Evolutionary conservation across 92 coral and sea anemone genomes (phyloP).

Genomic region (Palythoa heliodiscus): DNA sequence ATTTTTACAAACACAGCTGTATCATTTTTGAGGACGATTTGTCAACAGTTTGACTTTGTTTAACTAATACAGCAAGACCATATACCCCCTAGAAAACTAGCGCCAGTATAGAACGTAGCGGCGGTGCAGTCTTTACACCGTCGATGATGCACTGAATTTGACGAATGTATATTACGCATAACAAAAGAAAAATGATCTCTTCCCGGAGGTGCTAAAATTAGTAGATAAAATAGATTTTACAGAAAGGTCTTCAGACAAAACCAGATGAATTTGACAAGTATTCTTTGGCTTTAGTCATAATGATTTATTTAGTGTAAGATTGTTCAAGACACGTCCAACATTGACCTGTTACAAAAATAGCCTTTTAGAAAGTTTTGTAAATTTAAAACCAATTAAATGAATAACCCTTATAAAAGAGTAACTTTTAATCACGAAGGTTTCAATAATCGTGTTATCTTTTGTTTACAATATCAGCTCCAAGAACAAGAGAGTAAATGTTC

Average conservation of each 20-base stretch:
- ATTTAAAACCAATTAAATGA: neutral
- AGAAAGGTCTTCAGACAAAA: neutral
- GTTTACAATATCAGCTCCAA: neutral
- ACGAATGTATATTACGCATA: no score
- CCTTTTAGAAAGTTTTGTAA: neutral
- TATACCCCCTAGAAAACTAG: no score
- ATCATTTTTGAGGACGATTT: no score
- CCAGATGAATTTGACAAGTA: neutral
- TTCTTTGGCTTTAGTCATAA: neutral
- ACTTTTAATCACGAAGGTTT: neutral
- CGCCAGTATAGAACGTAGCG: no score
- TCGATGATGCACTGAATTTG: no score
- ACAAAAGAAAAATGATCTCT: no score
- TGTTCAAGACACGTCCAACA: neutral
- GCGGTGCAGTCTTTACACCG: no score
- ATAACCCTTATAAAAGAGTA: neutral
- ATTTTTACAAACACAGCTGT: no score
- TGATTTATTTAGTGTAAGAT: neutral
- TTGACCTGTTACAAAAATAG: neutral
- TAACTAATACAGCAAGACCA: no score
- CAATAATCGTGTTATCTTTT: neutral
- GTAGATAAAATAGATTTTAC: no score
- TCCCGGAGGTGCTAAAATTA: no score
- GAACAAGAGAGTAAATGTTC: neutral
- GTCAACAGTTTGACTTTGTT: no score